Percentiles rank a stretch among this genome's conserved stretches.
These are phyloP conservation scores for Entomyzon cyanotis DNA, from an alignment of 2,113 vertebrate genomes.

Conservation along the genomic window DNA sequence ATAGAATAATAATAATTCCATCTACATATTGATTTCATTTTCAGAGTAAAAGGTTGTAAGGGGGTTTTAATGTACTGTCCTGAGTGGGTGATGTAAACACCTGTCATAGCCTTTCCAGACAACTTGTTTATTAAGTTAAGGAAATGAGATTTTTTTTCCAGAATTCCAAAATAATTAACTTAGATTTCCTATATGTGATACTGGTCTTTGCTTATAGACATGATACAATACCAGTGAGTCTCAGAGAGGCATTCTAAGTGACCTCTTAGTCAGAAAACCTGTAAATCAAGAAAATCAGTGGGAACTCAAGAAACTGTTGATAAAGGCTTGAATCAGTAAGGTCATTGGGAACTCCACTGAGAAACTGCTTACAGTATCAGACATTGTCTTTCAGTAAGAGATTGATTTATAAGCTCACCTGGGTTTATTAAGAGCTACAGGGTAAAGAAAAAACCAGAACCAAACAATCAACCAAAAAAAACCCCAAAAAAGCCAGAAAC, in stretches of 20 bases:
- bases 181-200: not conserved
- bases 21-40: not conserved
- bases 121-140: not conserved
- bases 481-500: rapidly evolving
- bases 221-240: not conserved
- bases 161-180: not conserved
- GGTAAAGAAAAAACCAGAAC: not conserved
- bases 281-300: not conserved
- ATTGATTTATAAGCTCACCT: not conserved
- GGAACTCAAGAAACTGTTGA: not conserved
- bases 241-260: not conserved
- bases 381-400: not conserved
- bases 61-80: not conserved
- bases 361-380: not conserved
- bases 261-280: not conserved
- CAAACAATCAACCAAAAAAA: not conserved
- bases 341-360: not conserved
- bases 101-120: not conserved
- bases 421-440: not conserved
- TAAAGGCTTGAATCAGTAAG: not conserved
- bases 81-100: not conserved
- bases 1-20: not conserved
- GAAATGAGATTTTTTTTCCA: not conserved
- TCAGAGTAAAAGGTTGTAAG: not conserved
- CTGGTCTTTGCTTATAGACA: not conserved